These are phyloP conservation scores for Zonotrichia leucophrys DNA, from an alignment of 2,113 vertebrate species.

Conservation along the genomic window DNA sequence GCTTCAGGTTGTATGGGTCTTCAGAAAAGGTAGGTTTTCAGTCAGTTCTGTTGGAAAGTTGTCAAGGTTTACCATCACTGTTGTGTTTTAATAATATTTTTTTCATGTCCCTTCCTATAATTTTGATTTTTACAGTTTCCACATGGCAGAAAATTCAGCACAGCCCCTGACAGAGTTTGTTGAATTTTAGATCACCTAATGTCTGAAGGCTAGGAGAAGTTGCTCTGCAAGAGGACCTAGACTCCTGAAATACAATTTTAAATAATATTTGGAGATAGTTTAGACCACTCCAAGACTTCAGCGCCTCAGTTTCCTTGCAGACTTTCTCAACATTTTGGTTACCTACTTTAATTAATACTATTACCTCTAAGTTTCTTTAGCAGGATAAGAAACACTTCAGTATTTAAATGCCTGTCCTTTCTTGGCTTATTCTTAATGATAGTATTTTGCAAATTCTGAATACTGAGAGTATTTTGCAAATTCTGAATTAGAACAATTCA, in stretches of 20 bases:
- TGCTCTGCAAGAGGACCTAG: neutral
- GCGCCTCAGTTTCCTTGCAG: neutral
- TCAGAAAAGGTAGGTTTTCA: neutral
- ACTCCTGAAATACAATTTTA: neutral
- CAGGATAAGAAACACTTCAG: neutral
- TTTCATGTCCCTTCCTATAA: neutral
- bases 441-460: neutral
- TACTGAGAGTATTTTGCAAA: neutral
- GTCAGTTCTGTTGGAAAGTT: neutral
- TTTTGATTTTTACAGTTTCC: conserved; percentile 12
- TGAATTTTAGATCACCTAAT: neutral
- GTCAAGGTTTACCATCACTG: neutral
- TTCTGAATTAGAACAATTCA: conserved; percentile 7
- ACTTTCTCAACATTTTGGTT: neutral
- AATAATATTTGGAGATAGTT: neutral
- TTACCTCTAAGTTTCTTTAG: neutral
- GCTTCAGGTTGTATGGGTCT: neutral
- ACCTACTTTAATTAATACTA: neutral
- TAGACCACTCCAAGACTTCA: neutral
- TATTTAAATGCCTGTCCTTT: neutral
- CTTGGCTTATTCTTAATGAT: neutral
- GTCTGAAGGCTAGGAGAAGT: neutral
- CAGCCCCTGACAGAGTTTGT: neutral
- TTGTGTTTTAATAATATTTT: neutral
- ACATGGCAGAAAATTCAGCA: conserved; percentile 4